Evolutionary conservation across 2,113 vertebrate genomes (phyloP).

Genomic region (Meleagris gallopavo): DNA sequence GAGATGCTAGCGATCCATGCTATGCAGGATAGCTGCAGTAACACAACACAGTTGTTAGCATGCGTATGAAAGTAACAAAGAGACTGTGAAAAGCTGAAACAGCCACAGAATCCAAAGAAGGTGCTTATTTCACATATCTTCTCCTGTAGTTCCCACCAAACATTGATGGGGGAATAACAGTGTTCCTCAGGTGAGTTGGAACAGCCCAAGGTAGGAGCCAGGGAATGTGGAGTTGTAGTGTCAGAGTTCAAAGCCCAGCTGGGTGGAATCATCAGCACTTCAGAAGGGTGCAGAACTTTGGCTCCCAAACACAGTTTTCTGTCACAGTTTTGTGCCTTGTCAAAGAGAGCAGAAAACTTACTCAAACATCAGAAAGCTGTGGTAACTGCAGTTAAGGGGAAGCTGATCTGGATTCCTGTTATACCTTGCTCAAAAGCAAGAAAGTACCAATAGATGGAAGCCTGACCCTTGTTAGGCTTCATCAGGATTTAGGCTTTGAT

Average conservation of each 20-base stretch:
- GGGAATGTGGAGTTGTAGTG: background rate
- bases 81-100: background rate
- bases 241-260: background rate
- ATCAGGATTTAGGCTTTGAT: background rate
- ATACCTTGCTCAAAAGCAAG: background rate
- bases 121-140: background rate
- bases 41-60: background rate
- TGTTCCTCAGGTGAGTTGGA: background rate
- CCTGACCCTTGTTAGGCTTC: background rate
- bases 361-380: background rate
- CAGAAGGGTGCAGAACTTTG: background rate
- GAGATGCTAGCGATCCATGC: background rate
- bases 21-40: background rate
- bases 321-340: background rate
- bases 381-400: background rate
- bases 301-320: background rate
- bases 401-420: background rate
- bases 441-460: background rate
- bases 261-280: background rate
- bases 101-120: background rate
- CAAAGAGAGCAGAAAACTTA: background rate
- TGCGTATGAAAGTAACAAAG: background rate
- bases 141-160: background rate
- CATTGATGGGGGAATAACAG: background rate
- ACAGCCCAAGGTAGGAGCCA: background rate